These are phyloP conservation scores for Microcebus murinus DNA, from an alignment of 2,113 vertebrate genomes.

Conservation along the genomic window DNA sequence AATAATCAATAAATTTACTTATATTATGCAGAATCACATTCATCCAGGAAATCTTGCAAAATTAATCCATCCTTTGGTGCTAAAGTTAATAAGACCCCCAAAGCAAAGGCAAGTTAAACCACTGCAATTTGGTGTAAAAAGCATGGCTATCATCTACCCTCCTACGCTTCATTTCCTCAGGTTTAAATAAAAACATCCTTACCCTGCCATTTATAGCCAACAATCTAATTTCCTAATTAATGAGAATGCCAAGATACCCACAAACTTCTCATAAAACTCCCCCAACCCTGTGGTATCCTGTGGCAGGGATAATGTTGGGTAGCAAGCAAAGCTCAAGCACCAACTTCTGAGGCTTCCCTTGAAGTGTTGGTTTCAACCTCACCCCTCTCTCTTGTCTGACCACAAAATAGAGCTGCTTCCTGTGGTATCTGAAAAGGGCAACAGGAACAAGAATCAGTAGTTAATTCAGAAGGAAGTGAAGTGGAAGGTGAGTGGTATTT, in stretches of 20 bases:
- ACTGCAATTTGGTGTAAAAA: conserved; percentile 61
- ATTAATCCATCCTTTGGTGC: conserved; percentile 33
- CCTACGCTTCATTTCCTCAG: conserved; percentile 69
- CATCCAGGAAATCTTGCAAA: conserved; percentile 54
- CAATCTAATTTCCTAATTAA: conserved; percentile 71
- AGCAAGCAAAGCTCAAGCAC: conserved; percentile 25
- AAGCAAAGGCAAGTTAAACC: conserved; percentile 52
- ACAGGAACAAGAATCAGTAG: neutral
- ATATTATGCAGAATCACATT: conserved; percentile 57
- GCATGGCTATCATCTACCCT: conserved; percentile 34
- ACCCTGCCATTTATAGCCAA: conserved; percentile 41
- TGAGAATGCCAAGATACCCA: conserved; percentile 63
- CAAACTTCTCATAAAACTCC: conserved; percentile 43
- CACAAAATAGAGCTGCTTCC: conserved; percentile 60
- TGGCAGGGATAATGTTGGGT: neutral
- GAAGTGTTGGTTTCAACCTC: neutral
- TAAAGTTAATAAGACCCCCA: conserved; percentile 65
- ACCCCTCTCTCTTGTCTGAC: conserved; percentile 21
- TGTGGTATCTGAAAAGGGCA: neutral
- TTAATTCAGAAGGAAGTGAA: conserved; percentile 7
- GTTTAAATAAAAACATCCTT: conserved; percentile 60
- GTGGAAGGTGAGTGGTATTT: neutral
- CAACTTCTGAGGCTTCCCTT: conserved; percentile 29
- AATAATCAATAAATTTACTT: conserved; percentile 66
- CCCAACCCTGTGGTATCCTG: conserved; percentile 9